Base-by-base conservation (phyloP, 2,113 vertebrate genomes). In the Sialia sialis region DNA sequence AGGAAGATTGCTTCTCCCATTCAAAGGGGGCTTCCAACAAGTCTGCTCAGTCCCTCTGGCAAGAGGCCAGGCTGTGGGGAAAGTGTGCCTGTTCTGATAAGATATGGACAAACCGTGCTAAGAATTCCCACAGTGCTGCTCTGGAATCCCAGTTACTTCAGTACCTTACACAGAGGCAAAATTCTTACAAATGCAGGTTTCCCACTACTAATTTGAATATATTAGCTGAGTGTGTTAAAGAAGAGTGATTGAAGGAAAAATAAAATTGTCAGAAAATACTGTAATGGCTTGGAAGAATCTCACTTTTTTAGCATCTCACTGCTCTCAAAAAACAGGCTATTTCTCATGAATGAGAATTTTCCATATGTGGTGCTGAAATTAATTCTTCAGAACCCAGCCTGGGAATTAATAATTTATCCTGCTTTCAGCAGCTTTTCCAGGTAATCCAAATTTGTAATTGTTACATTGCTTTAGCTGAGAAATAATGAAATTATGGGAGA, bases 81-180 rank as follows among this genome's bases (percentile, higher is more conserved):
- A 90, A 92, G 80, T 10, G 13, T 85, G 96, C 81, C 94, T 96
- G 96, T 66, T 72, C 93, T 87, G 95, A 96, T 97, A 96, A 95
- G 95, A 97, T 96, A 96, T 0, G 66, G 92, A 84, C 88, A 75
- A 68, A 66, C 70, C 7, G 62, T 76, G 92, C 89, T 94, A 22
- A 93, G 83, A 93, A 62, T 94, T 96, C 94, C 95, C 92, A 78
- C 72, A 36, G 73, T 5, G 84, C 83, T 72, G 46, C 66, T 48
- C 80, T 66, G 91, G 51, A 92, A 89, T 60, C 69, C 41, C 43
- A 81, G 64, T 89, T 34, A 64, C 80, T 89, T 49, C 79, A 73
- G 60, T 30, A 46, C 16, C 0, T 23, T 25, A 21, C 27, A 10
- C 7, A 64, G 62, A 86, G 38, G 74, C 3, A 26, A 3, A 41